phyloP scores from a whole-genome alignment of 1,140 invertebrate genomes.

The Platorchestia sp. region DNA sequence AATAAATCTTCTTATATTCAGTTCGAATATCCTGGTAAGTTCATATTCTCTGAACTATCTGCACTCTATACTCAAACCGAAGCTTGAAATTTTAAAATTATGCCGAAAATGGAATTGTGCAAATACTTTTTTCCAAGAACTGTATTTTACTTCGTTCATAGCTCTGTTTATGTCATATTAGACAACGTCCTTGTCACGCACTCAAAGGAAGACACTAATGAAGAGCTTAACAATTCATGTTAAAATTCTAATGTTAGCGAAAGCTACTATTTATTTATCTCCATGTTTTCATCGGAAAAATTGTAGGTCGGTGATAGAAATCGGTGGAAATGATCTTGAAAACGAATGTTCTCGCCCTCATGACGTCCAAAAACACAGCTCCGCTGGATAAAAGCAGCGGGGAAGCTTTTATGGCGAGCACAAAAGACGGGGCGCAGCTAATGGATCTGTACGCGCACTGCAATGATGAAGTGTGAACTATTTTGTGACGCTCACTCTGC shows the following conservation, averaged over 20 bases:
- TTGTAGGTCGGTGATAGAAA: neutral
- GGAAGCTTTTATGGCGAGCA: slow-evolving; percentile 40
- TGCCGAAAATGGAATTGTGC: no score
- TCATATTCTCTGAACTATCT: no score
- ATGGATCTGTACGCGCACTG: slow-evolving; percentile 40
- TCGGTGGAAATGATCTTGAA: neutral
- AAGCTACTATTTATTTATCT: neutral
- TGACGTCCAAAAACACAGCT: neutral
- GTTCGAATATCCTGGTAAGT: no score
- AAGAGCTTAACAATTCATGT: neutral
- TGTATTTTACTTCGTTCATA: neutral
- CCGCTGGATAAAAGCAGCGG: neutral
- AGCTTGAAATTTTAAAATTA: no score
- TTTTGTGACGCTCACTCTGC: slow-evolving; percentile 10
- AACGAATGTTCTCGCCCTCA: neutral
- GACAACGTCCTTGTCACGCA: neutral
- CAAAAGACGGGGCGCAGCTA: slow-evolving; percentile 28
- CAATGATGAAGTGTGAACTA: slow-evolving; percentile 49
- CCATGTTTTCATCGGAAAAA: neutral
- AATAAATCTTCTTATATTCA: no score
- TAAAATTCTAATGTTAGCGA: neutral
- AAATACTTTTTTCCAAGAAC: no score
- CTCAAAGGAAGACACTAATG: neutral
- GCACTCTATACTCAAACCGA: no score
- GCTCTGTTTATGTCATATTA: neutral